These are phyloP conservation scores for Columbina picui DNA, from an alignment of 2,113 vertebrate species.

Conservation along the genomic window DNA sequence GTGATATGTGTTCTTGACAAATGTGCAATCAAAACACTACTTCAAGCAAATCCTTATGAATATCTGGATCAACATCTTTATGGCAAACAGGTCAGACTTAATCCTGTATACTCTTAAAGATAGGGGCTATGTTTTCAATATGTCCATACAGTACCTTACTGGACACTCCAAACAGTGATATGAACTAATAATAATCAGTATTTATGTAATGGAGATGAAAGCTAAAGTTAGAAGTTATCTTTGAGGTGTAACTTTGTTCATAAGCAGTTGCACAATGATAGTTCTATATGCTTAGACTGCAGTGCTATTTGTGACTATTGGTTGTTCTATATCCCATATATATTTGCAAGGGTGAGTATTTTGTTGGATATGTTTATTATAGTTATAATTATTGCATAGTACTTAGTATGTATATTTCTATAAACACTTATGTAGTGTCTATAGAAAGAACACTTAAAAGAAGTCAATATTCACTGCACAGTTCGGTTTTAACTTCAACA, in stretches of 20 bases:
- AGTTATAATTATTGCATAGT: neutral
- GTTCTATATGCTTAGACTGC: neutral
- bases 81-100: slow-evolving; percentile 1
- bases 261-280: neutral
- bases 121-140: neutral
- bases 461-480: neutral
- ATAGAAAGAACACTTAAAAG: neutral
- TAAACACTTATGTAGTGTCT: neutral
- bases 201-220: neutral
- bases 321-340: neutral
- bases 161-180: neutral
- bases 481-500: neutral
- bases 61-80: neutral
- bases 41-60: neutral
- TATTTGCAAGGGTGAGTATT: neutral
- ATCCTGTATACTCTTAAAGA: neutral
- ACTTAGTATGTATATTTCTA: neutral
- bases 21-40: neutral
- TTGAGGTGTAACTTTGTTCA: neutral
- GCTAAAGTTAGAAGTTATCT: neutral
- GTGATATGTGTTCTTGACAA: slow-evolving; percentile 8
- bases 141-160: neutral
- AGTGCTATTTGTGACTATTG: neutral
- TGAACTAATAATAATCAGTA: neutral
- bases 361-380: neutral